These are phyloP conservation scores for Jordanella pulchra DNA, from an alignment of 2,797 vertebrate genomes.

Conservation along the genomic window DNA sequence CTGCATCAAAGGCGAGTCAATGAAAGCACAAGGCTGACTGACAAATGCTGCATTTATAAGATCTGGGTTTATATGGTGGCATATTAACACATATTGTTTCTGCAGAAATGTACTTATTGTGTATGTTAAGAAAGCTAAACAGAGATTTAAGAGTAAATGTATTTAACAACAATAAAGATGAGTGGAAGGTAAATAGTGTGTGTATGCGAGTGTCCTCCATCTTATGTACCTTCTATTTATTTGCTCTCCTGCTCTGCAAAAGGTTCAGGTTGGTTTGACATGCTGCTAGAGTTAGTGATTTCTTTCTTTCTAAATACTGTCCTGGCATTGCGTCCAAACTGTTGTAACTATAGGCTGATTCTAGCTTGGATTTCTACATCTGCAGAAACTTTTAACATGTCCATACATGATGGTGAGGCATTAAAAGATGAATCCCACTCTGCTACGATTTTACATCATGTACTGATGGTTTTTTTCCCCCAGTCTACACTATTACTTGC, in stretches of 20 bases:
- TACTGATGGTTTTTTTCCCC: not conserved
- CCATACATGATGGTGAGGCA: not conserved
- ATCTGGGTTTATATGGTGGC: not conserved
- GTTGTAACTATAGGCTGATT: not conserved
- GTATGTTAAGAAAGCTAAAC: not conserved
- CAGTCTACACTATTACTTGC: not conserved
- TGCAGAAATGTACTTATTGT: not conserved
- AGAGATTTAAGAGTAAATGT: constrained; percentile 1
- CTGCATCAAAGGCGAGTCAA: constrained; percentile 1
- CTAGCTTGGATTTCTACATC: constrained; percentile 1
- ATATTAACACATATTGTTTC: not conserved
- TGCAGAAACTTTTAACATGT: constrained; percentile 7
- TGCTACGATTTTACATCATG: not conserved
- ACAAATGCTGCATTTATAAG: not conserved
- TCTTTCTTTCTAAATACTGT: constrained; percentile 6
- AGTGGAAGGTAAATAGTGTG: constrained; percentile 3
- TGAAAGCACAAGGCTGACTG: not conserved
- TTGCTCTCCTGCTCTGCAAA: constrained; percentile 8
- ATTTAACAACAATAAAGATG: not conserved
- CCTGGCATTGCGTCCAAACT: not conserved
- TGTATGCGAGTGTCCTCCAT: constrained; percentile 30
- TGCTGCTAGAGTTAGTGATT: constrained; percentile 3
- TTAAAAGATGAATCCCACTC: not conserved
- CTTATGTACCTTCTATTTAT: constrained; percentile 11
- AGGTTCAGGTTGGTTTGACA: constrained; percentile 15